Percentiles rank a stretch among this genome's conserved stretches.
phyloP scores from a whole-genome alignment of 2,888 invertebrate genomes.

The Deroplatys truncata region DNA sequence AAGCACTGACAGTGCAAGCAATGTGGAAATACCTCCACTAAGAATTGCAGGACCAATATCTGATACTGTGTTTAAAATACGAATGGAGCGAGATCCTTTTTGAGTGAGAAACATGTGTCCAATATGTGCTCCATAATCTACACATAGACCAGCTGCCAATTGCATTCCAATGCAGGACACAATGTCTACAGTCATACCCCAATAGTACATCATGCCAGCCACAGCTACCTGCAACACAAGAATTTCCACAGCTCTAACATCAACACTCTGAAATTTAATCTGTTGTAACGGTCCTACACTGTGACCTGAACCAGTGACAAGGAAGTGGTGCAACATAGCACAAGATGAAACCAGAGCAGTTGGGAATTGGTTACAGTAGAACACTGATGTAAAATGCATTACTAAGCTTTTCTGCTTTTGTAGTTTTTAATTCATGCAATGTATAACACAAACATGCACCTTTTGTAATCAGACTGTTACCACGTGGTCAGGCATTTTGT shows the following conservation, averaged over 20 bases:
- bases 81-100: constrained; percentile 45
- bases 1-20: constrained; percentile 67
- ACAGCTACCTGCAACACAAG: constrained; percentile 53
- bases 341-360: too few relatives aligned
- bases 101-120: constrained; percentile 74
- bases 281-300: not conserved
- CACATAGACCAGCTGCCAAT: constrained; percentile 75
- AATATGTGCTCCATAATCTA: constrained; percentile 79
- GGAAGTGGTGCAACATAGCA: too few relatives aligned
- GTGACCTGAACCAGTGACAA: too few relatives aligned
- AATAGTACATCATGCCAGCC: constrained; percentile 72
- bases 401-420: too few relatives aligned
- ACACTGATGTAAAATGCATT: too few relatives aligned
- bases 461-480: too few relatives aligned
- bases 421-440: too few relatives aligned
- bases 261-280: not conserved
- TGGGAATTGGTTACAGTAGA: too few relatives aligned
- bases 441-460: too few relatives aligned
- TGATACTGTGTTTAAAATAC: constrained; percentile 61
- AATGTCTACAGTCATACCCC: constrained; percentile 78
- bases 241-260: constrained; percentile 8
- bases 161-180: constrained; percentile 77
- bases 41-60: constrained; percentile 74
- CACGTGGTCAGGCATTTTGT: too few relatives aligned
- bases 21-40: constrained; percentile 72